Percentiles rank a stretch among this genome's conserved stretches.
phyloP scores from a whole-genome alignment of 2,797 vertebrate genomes.

The Silurus lanzhouensis region DNA sequence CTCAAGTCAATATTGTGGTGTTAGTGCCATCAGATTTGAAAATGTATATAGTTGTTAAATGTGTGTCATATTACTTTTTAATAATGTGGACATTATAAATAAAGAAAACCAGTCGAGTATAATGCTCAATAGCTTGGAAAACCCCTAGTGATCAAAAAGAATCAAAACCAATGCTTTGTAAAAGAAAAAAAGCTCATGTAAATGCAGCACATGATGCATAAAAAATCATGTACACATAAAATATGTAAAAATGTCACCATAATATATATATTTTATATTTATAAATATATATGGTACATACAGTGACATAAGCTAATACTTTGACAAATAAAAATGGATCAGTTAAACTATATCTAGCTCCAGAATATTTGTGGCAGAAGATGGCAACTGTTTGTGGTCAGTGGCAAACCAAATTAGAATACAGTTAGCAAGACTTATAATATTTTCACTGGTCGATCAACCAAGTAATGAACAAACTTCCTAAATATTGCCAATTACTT shows the following conservation, averaged over 20 bases:
- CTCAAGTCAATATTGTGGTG: neutral
- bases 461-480: neutral
- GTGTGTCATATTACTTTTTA: slow-evolving; percentile 29
- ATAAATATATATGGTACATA: too few relatives aligned
- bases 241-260: too few relatives aligned
- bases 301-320: neutral
- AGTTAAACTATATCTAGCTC: neutral
- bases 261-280: too few relatives aligned
- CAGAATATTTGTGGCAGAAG: too few relatives aligned
- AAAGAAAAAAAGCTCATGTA: too few relatives aligned
- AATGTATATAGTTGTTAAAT: slow-evolving; percentile 33
- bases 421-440: neutral
- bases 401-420: neutral
- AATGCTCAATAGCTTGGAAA: too few relatives aligned
- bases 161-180: too few relatives aligned
- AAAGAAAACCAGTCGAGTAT: too few relatives aligned
- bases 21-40: neutral
- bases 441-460: neutral
- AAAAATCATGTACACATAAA: too few relatives aligned
- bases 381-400: neutral
- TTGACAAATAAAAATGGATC: neutral
- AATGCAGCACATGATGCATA: too few relatives aligned
- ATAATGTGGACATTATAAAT: slow-evolving; percentile 41
- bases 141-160: too few relatives aligned
- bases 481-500: neutral